These are phyloP conservation scores for Synergus laeviventris DNA, from an alignment of 2,888 invertebrate genomes.

Conservation along the genomic window DNA sequence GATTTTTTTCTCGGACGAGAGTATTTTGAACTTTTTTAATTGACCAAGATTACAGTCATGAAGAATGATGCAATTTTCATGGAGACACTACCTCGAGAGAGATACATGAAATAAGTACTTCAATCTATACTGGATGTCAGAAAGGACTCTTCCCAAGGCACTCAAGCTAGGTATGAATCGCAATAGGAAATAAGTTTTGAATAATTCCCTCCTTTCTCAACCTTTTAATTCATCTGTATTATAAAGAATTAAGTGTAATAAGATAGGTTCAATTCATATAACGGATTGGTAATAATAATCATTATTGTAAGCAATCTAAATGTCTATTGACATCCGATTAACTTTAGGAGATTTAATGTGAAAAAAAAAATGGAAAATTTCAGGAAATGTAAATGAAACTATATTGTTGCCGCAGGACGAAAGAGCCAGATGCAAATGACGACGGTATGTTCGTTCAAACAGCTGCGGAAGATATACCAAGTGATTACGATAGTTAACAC, in stretches of 20 bases:
- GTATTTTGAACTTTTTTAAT: slow-evolving; percentile 54
- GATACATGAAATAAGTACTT: slow-evolving; percentile 28
- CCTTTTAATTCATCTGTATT: no score
- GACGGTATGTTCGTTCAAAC: background rate
- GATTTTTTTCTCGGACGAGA: slow-evolving; percentile 22
- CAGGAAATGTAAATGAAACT: background rate
- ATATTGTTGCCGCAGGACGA: background rate
- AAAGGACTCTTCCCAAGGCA: background rate
- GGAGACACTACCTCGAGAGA: slow-evolving; percentile 43
- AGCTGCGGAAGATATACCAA: background rate
- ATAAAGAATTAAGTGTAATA: no score
- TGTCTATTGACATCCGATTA: no score
- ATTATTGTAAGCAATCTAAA: no score
- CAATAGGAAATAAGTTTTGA: slow-evolving; percentile 24
- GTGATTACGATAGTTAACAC: background rate
- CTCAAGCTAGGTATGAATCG: slow-evolving; percentile 20
- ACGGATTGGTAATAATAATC: no score
- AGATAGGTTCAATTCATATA: no score
- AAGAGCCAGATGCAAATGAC: background rate
- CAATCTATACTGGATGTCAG: slow-evolving; percentile 16
- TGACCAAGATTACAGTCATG: slow-evolving; percentile 55
- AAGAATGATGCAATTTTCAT: slow-evolving; percentile 68
- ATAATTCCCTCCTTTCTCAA: background rate
- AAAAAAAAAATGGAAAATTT: no score
- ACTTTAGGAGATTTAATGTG: no score